Conservation (phyloP, 2,113 vertebrate species). For the zebrafish (Danio rerio) region DNA sequence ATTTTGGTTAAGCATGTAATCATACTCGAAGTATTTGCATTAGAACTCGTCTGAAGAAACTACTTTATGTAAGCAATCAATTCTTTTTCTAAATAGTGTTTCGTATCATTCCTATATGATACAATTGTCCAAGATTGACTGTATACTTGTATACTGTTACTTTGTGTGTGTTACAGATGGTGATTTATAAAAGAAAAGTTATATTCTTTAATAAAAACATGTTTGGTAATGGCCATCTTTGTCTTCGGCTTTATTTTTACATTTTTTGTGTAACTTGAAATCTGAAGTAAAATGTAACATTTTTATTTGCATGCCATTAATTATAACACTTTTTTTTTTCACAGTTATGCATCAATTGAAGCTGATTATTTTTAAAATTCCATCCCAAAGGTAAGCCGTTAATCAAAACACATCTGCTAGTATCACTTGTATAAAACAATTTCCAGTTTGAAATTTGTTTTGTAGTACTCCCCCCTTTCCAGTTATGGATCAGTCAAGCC, state of each 20-base stretch:
- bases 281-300: too few species aligned
- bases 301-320: too few species aligned
- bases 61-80: not conserved
- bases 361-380: not conserved
- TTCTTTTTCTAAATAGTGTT: slow-evolving; percentile 3
- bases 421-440: not conserved
- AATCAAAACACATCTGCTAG: not conserved
- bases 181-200: not conserved
- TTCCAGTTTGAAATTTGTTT: not conserved
- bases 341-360: not conserved
- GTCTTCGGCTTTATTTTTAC: not conserved
- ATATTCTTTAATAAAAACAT: slow-evolving; percentile 6
- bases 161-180: not conserved
- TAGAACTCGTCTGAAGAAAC: not conserved
- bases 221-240: not conserved
- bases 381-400: not conserved
- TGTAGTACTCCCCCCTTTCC: not conserved
- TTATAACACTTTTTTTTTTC: not conserved
- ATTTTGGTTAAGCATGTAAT: not conserved
- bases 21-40: not conserved
- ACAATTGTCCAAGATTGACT: not conserved
- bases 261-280: not conserved
- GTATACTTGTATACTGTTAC: not conserved
- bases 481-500: not conserved
- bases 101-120: not conserved